Conservation (phyloP, 2,888 invertebrate genomes). For the Automeris io region DNA sequence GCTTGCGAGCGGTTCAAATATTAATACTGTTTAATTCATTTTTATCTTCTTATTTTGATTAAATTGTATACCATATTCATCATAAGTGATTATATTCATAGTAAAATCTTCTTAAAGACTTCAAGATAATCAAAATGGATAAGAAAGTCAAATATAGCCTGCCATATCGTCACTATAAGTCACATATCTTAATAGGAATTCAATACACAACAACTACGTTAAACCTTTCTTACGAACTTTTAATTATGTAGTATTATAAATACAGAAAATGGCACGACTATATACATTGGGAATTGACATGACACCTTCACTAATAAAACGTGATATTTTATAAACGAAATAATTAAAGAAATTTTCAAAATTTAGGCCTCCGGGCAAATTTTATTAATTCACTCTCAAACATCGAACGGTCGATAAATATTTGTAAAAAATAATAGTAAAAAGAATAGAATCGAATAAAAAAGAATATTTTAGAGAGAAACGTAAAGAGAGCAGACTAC, state of each 20-base stretch:
- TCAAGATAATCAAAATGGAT: conserved; percentile 4
- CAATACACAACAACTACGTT: conserved; percentile 47
- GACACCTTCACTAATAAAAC: conserved; percentile 44
- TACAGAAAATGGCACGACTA: conserved; percentile 69
- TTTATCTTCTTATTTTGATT: not conserved
- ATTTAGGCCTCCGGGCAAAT: conserved; percentile 40
- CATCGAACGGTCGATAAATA: conserved; percentile 33
- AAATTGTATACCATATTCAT: conserved; percentile 1
- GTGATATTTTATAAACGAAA: conserved; percentile 26
- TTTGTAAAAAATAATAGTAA: too few species aligned
- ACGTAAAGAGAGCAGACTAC: too few species aligned
- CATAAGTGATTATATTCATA: not conserved
- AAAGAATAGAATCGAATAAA: too few species aligned
- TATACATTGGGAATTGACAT: conserved; percentile 73
- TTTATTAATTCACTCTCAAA: too few species aligned
- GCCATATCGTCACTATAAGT: conserved; percentile 28
- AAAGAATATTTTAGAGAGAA: too few species aligned
- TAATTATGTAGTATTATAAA: conserved; percentile 35
- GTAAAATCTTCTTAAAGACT: not conserved
- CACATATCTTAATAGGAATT: conserved; percentile 34
- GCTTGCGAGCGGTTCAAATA: too few species aligned
- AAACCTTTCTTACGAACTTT: conserved; percentile 34
- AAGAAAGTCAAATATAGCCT: too few species aligned
- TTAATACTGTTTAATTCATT: too few species aligned
- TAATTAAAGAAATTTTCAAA: conserved; percentile 22